Evolutionary conservation across 2,113 vertebrate species (phyloP).

Genomic region (Argyrosomus japonicus): DNA sequence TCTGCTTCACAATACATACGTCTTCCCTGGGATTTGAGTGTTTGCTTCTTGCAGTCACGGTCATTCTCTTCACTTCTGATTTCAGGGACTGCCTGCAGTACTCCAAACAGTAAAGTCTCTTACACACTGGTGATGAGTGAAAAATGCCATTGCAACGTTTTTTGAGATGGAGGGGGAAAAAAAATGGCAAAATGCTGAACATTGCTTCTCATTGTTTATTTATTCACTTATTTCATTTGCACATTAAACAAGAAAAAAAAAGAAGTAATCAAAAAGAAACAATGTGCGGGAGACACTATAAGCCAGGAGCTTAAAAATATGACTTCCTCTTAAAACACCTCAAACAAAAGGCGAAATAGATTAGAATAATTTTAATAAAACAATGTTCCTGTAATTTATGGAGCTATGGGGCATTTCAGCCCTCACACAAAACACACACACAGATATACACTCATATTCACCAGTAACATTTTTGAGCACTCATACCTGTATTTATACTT

Average conservation of each 20-base stretch:
- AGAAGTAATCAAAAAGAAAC: conserved; percentile 32
- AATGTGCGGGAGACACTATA: conserved; percentile 10
- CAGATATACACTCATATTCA: background rate
- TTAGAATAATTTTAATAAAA: conserved; percentile 32
- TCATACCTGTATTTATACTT: background rate
- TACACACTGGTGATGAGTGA: conserved; percentile 45
- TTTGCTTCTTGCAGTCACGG: conserved; percentile 81
- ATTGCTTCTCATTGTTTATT: conserved; percentile 37
- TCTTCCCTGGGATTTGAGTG: conserved; percentile 80
- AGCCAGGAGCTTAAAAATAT: conserved; percentile 35
- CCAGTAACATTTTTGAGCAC: background rate
- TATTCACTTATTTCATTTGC: conserved; percentile 51
- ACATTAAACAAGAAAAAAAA: conserved; percentile 47
- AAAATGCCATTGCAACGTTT: conserved; percentile 38
- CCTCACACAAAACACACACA: background rate
- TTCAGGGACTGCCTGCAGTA: conserved; percentile 69
- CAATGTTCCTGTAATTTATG: conserved; percentile 2
- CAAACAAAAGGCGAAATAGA: conserved; percentile 50
- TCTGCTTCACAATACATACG: conserved; percentile 81
- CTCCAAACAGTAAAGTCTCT: conserved; percentile 57
- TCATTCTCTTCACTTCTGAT: conserved; percentile 77
- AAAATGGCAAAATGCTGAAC: conserved; percentile 35
- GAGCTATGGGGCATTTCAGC: conserved; percentile 4
- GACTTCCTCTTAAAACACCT: conserved; percentile 26
- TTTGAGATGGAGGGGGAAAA: background rate